Base-by-base conservation (phyloP, 2,113 vertebrate species). In the Pholis gunnellus region DNA sequence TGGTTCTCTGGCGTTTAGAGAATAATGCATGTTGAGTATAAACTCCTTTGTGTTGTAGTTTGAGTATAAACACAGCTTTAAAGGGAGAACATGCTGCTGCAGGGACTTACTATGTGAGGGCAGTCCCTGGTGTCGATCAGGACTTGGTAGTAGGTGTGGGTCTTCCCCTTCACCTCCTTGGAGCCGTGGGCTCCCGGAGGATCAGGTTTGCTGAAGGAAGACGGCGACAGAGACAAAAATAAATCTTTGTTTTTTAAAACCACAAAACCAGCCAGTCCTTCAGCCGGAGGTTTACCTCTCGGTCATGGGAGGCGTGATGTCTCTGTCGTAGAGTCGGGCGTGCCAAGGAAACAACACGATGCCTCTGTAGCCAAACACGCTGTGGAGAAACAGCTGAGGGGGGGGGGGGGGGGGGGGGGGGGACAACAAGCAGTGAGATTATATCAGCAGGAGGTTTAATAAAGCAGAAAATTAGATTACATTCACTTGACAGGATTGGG, bases 291-390 rank as follows among this genome's bases (percentile, higher is more conserved):
- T 36, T 71, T 94, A 99, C 98, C 97, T 98, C 84, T 99, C 98
- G 79, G 97, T 88, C 63, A 96, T 84, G 38, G 96, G 93, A 84
- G 97, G 97, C 69, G 97, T 96, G 82, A 99, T 95, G 87, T 99
- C 98, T 75, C 97, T 93, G 93, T 99, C 98, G 3, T 99, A 99
- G 1, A 99, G 95, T 68, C 98, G 96, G 80, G 98, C 98, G n/a
- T 99, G 98, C 98, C 98, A 99, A 8, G 98, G 98, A 83, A 99
- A 99, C 85, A 99, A 93, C 61, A 99, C 97, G 0, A 99, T 98
- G 29, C 98, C 98, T 93, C 98, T 95, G 88, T 99, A 99, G 64
- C 98, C 98, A 94, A 99, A 99, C 69, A 99, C 95, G 10, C 98
- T 98, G 93, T 99, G 98, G 75, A 99, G 97, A 86, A 99, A 99